phyloP scores from a whole-genome alignment of 2,113 vertebrate genomes.

The Malurus alboscapulatus region DNA sequence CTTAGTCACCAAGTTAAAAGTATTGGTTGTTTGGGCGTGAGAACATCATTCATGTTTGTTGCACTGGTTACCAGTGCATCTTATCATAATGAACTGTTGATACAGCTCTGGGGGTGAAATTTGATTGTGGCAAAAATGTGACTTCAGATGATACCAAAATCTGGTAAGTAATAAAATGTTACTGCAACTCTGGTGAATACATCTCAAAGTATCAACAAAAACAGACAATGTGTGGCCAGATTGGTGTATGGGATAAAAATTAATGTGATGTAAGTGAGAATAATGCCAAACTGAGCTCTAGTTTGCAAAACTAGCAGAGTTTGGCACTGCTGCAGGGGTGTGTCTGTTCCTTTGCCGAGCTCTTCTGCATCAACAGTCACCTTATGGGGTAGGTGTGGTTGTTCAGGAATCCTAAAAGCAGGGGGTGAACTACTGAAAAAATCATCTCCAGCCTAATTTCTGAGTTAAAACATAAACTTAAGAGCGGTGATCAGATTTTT shows the following conservation, averaged over 20 bases:
- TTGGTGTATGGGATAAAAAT: background rate
- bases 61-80: background rate
- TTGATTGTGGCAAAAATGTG: background rate
- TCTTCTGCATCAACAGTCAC: background rate
- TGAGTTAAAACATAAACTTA: background rate
- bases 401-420: background rate
- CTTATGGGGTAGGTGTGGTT: background rate
- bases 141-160: background rate
- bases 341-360: background rate
- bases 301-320: background rate
- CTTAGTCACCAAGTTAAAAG: background rate
- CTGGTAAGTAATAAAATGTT: background rate
- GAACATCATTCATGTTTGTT: background rate
- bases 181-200: background rate
- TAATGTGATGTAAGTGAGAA: background rate
- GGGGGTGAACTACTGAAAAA: background rate
- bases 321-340: background rate
- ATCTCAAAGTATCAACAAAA: background rate
- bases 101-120: background rate
- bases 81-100: background rate
- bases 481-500: background rate
- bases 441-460: background rate
- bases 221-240: background rate
- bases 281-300: background rate
- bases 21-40: background rate